Percentiles rank a stretch among this genome's conserved stretches.
phyloP scores from a whole-genome alignment of 2,888 invertebrate genomes.

The Drosophila austrosaltans region DNA sequence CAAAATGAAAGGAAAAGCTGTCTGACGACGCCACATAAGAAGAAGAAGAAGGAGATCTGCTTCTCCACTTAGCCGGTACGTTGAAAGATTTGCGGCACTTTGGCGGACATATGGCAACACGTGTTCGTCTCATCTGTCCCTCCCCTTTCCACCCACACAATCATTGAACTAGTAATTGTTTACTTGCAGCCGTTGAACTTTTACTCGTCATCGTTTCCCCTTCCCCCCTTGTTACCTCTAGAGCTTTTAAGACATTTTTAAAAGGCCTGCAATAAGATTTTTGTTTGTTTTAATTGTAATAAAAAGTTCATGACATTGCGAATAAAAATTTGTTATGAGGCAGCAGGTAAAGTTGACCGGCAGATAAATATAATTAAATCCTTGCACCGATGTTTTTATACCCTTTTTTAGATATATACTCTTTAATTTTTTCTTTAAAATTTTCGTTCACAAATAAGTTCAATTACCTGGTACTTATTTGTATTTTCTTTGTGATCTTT shows the following conservation, averaged over 20 bases:
- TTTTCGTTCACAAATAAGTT: background rate
- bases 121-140: conserved; percentile 49
- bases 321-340: conserved; percentile 39
- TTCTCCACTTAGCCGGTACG: conserved; percentile 65
- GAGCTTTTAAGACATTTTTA: conserved; percentile 26
- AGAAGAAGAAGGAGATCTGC: conserved; percentile 5
- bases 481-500: background rate
- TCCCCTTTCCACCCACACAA: conserved; percentile 1
- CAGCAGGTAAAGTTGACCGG: conserved; percentile 16
- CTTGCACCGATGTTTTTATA: background rate
- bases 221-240: conserved; percentile 34
- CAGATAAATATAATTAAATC: background rate
- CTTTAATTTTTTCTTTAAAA: too few relatives aligned
- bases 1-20: conserved; percentile 56
- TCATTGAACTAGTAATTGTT: conserved; percentile 48
- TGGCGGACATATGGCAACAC: conserved; percentile 68
- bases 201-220: conserved; percentile 18
- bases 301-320: conserved; percentile 62
- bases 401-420: background rate
- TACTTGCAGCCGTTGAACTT: conserved; percentile 71
- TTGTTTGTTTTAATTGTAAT: conserved; percentile 53
- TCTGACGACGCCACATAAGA: conserved; percentile 48
- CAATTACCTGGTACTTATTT: background rate
- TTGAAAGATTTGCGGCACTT: conserved; percentile 75
- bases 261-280: conserved; percentile 10